A percentile compares a stretch with the other conserved stretches of the same genome.
Evolutionary conservation across 1,140 invertebrate species (phyloP).

Genomic region (Uloborus diversus): DNA sequence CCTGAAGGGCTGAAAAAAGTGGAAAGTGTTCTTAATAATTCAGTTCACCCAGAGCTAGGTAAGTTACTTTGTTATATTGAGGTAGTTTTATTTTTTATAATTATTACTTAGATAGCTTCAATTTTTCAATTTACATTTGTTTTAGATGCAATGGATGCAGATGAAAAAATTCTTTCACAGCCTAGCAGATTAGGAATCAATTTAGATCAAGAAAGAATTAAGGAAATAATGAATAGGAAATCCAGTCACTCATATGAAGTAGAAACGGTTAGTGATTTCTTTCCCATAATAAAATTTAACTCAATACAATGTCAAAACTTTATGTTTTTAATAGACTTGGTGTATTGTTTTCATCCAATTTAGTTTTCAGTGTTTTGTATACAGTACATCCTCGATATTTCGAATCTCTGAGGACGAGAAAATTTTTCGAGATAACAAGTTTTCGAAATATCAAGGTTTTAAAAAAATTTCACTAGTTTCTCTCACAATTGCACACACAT

Average conservation of each 20-base stretch:
- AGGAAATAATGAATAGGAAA: slow-evolving; percentile 80
- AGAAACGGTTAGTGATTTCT: slow-evolving; percentile 72
- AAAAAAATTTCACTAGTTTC: too few relatives aligned
- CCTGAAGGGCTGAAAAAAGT: neutral
- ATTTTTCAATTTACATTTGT: neutral
- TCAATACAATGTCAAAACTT: too few relatives aligned
- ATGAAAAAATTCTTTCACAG: slow-evolving; percentile 16
- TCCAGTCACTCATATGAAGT: slow-evolving; percentile 81
- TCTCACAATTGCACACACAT: too few relatives aligned
- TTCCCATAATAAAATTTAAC: too few relatives aligned
- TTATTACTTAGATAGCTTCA: neutral
- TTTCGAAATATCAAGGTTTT: too few relatives aligned
- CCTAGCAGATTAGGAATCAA: slow-evolving; percentile 62
- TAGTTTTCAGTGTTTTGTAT: too few relatives aligned
- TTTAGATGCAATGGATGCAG: slow-evolving; percentile 2
- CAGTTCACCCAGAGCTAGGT: slow-evolving; percentile 13
- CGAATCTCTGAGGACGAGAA: too few relatives aligned
- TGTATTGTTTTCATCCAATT: too few relatives aligned
- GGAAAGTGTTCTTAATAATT: neutral
- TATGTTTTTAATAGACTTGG: too few relatives aligned
- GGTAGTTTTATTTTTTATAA: neutral
- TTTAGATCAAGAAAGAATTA: slow-evolving; percentile 74
- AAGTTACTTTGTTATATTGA: neutral
- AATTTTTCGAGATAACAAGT: too few relatives aligned
- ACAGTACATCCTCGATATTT: too few relatives aligned